Conservation (phyloP, 2,888 invertebrate genomes). For the Allolobophora icterica region DNA sequence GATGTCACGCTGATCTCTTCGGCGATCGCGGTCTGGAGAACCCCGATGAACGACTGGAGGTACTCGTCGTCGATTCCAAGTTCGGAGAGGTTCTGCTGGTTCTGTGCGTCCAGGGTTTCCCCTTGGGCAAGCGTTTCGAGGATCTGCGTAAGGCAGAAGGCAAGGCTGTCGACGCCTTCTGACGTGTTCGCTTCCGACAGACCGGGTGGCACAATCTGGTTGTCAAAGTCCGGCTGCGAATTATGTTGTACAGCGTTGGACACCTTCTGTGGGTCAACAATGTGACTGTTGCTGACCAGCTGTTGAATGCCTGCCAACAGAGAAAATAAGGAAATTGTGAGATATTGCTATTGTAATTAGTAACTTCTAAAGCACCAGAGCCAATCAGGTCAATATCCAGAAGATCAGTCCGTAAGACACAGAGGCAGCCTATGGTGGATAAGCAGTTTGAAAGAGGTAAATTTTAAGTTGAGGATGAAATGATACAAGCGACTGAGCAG, state of each 20-base stretch:
- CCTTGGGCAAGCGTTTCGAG: slow-evolving; percentile 12
- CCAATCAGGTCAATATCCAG: too few species aligned
- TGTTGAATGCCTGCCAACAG: not conserved
- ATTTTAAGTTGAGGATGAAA: too few species aligned
- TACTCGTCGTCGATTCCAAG: slow-evolving; percentile 13
- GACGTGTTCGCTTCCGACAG: not conserved
- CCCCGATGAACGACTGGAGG: slow-evolving; percentile 12
- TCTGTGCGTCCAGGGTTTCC: not conserved
- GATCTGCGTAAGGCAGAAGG: not conserved
- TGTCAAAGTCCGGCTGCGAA: not conserved
- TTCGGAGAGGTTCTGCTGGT: slow-evolving; percentile 14
- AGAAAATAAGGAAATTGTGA: not conserved
- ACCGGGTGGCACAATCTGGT: not conserved
- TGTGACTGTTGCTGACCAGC: not conserved
- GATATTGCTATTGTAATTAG: too few species aligned
- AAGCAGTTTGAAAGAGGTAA: too few species aligned
- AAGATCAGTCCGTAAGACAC: too few species aligned
- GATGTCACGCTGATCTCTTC: not conserved
- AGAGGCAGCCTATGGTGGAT: too few species aligned
- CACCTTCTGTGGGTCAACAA: not conserved
- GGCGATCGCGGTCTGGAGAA: slow-evolving; percentile 15
- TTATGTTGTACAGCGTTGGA: not conserved
- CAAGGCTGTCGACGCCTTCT: not conserved
- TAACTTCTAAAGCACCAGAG: too few species aligned
- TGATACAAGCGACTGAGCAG: too few species aligned